Percentiles rank a stretch among this genome's conserved stretches.
These are phyloP conservation scores for Apogon hyalosoma DNA, from an alignment of 2,797 vertebrate species.

Conservation along the genomic window DNA sequence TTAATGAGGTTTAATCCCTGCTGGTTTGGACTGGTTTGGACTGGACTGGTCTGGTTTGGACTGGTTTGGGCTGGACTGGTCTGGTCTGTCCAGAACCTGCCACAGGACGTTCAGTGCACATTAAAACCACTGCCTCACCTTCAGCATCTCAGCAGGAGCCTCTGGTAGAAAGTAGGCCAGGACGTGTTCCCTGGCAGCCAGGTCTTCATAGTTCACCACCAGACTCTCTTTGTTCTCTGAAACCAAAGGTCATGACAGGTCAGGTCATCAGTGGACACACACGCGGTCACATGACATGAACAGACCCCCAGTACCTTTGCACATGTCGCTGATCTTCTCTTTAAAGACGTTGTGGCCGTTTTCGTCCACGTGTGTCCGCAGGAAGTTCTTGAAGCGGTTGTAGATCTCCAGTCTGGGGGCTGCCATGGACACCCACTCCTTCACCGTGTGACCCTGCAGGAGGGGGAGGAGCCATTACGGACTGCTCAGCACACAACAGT, in stretches of 20 bases:
- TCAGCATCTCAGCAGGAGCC: constrained; percentile 95
- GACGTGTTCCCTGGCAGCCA: constrained; percentile 95
- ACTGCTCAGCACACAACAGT: too few relatives aligned
- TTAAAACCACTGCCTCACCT: constrained; percentile 71
- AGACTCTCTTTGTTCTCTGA: constrained; percentile 96
- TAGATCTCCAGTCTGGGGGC: constrained; percentile 96
- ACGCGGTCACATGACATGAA: too few relatives aligned
- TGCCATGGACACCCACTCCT: constrained; percentile 98
- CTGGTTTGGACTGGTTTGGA: too few relatives aligned
- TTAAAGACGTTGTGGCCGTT: constrained; percentile 98
- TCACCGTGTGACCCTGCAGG: constrained; percentile 90
- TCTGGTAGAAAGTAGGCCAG: constrained; percentile 97
- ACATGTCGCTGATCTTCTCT: constrained; percentile 98
- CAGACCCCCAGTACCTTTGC: constrained; percentile 87
- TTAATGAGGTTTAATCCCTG: too few relatives aligned
- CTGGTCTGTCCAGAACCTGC: neutral
- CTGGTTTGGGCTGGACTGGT: too few relatives aligned
- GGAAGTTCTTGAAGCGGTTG: constrained; percentile 98
- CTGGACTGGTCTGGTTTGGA: too few relatives aligned
- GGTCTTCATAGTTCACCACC: constrained; percentile 95
- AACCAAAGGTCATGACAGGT: neutral
- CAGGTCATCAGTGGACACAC: too few relatives aligned
- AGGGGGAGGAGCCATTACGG: neutral
- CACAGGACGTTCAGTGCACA: neutral
- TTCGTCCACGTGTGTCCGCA: constrained; percentile 95